Base-by-base conservation (phyloP, 2,888 invertebrate genomes). In the Cataglyphis albicans region DNA sequence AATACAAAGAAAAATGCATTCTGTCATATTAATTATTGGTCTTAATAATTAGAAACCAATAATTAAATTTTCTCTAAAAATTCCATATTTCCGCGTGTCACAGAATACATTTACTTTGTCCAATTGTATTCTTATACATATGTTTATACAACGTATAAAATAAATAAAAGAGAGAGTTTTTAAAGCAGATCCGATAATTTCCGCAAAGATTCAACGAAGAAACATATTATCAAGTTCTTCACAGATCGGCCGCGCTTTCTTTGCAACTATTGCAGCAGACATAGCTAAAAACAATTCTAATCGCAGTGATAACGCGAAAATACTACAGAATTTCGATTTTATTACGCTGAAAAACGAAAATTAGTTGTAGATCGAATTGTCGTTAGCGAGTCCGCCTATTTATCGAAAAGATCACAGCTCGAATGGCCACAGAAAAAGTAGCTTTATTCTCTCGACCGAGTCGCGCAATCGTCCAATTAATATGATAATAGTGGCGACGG, bases 351-450 rank as follows among this genome's bases (percentile, higher is more conserved):
- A 32, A 7, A 78, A 41, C 15, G 15, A 41, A 65, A 1, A 25
- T 18, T 48, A 41, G 48, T 48, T 18, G 6, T 18, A 48, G 38
- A 1, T 48, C 55, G 59, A 70, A 70, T 70, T 44, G 41, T 76
- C 29, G 41, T 70, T 59, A 59, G 70, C 78, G 70, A 78, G 57
- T 72, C 76, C 70, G 70, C 78, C 38, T 68, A 55, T 80, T 72
- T 80, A 59, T 25, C 72, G 72, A 80, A 59, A 44, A 70, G 38
- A 55, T 68, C 68, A 55, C 68, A 67, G 70, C 70, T 57, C 78
- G 78, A 78, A 57, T 72, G 78, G 59, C 72, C 78, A 59, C 57
- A 72, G 72, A 44, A 72, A 72, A 80, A 59, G 72, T 44, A 65
- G 57, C 32, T 78, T 78, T 32, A 59, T 76, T 76, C 67, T 72